Base-by-base conservation (phyloP, 1,140 invertebrate genomes). In the Drosophila suzukii region DNA sequence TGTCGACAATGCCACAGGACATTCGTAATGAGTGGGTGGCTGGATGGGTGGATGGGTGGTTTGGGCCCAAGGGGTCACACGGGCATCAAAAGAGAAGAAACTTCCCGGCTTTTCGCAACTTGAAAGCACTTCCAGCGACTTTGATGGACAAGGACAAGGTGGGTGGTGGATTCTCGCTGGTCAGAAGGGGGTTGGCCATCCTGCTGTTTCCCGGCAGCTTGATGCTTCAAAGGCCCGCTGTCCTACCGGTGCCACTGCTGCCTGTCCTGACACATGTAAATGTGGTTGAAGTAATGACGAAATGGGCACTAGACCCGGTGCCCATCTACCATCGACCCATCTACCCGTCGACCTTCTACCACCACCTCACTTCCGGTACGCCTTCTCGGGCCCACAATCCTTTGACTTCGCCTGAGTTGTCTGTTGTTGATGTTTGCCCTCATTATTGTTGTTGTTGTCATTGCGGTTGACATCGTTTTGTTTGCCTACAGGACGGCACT, bases 281-380 rank as follows among this genome's bases (percentile, higher is more conserved):
- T 91, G 89, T 81, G 89, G 89, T 91, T 88, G 90, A 91, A 88
- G 89, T 91, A 91, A 91, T 91, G 88, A 91, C 80, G 88, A 91
- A 91, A 91, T 91, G 88, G 88, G 88, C 81, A 88, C 80, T 88
- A 81, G 75, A 85, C 84, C 51, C 32, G 63, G 61, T 49, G 72
- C 74, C 73, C 73, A 57, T 71, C 60, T 57, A 49, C 71, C 44
- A 41, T 39, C 47, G 17, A 46, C 47, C 71, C 53, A 32, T 39
- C 47, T 17, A 27, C n/a, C 41, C 32, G 56, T 32, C 61, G 36
- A 66, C 47, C 55, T 2, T 8, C 32, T 27, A 34, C 38, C 11
- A 47, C 55, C 56, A 47, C 61, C 57, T 60, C 36, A 67, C 53
- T 75, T 62, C 61, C 57, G 56, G 61, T 30, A 20, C 61, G 60